Evolutionary conservation across 2,113 vertebrate genomes (phyloP).

Genomic region (Gopherus flavomarginatus): DNA sequence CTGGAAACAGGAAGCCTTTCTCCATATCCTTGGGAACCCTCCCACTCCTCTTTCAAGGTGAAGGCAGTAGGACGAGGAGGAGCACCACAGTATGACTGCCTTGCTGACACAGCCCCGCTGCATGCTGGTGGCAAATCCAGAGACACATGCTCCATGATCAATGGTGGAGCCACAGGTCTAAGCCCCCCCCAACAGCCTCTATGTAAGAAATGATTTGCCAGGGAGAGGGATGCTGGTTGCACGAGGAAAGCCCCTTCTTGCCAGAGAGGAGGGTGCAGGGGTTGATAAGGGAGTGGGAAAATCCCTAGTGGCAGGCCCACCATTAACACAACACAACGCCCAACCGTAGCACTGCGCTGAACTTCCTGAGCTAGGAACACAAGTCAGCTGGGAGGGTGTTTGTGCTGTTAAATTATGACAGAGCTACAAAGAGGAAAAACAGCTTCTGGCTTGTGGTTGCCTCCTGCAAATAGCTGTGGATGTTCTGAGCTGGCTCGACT

Average conservation of each 20-base stretch:
- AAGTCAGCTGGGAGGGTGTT: not conserved
- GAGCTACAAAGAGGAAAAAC: not conserved
- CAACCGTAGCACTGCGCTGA: not conserved
- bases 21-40: not conserved
- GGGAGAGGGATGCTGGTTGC: not conserved
- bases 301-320: not conserved
- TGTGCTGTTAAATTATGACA: not conserved
- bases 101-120: not conserved
- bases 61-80: not conserved
- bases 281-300: not conserved
- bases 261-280: not conserved
- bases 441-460: not conserved
- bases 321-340: not conserved
- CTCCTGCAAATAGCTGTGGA: not conserved
- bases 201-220: not conserved
- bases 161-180: not conserved
- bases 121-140: not conserved
- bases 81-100: not conserved
- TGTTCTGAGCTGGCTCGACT: not conserved
- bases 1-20: no score
- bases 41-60: not conserved
- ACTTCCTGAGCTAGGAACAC: not conserved
- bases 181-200: not conserved
- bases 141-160: not conserved
- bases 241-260: not conserved